Percentiles rank a stretch among this genome's conserved stretches.
Conservation (phyloP, 2,888 invertebrate genomes). For the Ophonus ardosiacus region DNA sequence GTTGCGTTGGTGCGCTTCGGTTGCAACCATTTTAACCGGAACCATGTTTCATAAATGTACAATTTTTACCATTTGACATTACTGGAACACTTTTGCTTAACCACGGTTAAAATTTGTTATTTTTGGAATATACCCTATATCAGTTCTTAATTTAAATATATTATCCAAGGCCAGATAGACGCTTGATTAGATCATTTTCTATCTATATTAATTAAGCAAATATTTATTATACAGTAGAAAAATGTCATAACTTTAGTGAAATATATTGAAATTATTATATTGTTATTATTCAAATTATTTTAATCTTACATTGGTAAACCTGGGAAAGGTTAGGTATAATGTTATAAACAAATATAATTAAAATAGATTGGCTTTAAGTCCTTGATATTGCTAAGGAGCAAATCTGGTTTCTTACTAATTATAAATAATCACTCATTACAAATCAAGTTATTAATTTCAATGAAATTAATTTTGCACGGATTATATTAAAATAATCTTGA, state of each 20-base stretch:
- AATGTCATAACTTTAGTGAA: background rate
- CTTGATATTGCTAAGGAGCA: slow-evolving; percentile 37
- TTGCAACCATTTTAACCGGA: too few species aligned
- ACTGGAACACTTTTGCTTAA: too few species aligned
- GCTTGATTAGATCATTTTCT: background rate
- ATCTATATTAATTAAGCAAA: background rate
- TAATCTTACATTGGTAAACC: background rate
- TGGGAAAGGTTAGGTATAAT: background rate
- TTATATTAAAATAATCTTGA: slow-evolving; percentile 36
- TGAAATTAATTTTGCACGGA: slow-evolving; percentile 40
- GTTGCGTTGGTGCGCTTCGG: too few species aligned
- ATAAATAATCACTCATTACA: slow-evolving; percentile 44
- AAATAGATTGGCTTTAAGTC: slow-evolving; percentile 1
- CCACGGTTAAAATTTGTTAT: too few species aligned
- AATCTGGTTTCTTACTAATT: slow-evolving; percentile 31
- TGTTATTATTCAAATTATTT: slow-evolving; percentile 32
- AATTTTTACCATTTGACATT: too few species aligned
- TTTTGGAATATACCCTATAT: too few species aligned
- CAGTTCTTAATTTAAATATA: background rate
- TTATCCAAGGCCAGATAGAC: background rate
- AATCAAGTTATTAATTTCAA: slow-evolving; percentile 44
- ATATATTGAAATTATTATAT: background rate
- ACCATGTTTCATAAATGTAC: too few species aligned
- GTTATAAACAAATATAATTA: slow-evolving; percentile 11
- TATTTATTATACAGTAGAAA: background rate